These are phyloP conservation scores for Drosophila robusta DNA, from an alignment of 2,888 invertebrate species.

Conservation along the genomic window DNA sequence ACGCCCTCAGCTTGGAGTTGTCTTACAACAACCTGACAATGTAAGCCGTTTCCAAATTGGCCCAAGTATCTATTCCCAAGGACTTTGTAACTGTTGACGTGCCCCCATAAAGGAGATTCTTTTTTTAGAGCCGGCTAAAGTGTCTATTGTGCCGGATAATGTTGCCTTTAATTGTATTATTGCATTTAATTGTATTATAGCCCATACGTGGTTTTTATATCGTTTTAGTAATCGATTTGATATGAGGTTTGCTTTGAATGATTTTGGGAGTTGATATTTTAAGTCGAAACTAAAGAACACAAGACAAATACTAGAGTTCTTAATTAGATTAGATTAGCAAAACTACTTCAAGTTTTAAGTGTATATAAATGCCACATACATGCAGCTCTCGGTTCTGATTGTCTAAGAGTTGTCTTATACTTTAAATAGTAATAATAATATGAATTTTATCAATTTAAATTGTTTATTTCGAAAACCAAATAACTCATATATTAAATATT, in stretches of 20 bases:
- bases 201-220: not conserved
- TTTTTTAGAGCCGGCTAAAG: conserved; percentile 1
- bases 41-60: conserved; percentile 46
- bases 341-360: no score
- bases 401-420: no score
- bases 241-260: not conserved
- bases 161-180: conserved; percentile 45
- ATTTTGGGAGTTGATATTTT: no score
- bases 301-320: no score
- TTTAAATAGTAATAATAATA: no score
- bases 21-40: conserved; percentile 58
- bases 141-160: conserved; percentile 41
- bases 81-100: conserved; percentile 62
- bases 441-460: no score
- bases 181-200: not conserved
- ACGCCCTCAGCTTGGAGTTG: conserved; percentile 69
- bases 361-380: no score
- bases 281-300: no score
- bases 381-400: no score
- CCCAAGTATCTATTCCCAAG: conserved; percentile 36
- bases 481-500: no score
- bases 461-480: no score
- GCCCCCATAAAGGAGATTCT: conserved; percentile 8
- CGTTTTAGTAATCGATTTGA: conserved; percentile 1
- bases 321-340: no score